Evolutionary conservation across 2,797 vertebrate species (phyloP).

Genomic region (Muscicapa striata): DNA sequence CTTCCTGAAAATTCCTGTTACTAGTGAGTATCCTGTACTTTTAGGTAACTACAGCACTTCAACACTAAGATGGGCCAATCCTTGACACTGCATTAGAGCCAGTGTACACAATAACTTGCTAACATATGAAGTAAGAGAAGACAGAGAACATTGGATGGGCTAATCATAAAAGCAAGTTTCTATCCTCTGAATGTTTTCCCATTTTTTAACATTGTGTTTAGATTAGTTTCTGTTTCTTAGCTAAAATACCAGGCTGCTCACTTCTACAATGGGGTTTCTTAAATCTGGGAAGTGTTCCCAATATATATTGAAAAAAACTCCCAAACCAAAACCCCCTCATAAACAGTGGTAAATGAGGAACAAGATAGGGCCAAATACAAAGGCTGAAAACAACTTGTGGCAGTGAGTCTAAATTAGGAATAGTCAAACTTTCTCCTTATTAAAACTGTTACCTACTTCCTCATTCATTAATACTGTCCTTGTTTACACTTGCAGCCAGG

Average conservation of each 20-base stretch:
- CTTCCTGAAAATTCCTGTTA: not conserved
- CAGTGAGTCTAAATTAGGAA: not conserved
- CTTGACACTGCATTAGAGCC: not conserved
- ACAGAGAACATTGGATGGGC: not conserved
- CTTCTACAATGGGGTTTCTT: not conserved
- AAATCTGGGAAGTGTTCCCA: not conserved
- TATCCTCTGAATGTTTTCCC: not conserved
- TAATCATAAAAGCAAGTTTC: not conserved
- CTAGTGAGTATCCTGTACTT: not conserved
- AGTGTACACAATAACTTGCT: not conserved
- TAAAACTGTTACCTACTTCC: slow-evolving; percentile 29
- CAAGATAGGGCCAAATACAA: not conserved
- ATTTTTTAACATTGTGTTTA: not conserved
- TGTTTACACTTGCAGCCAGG: slow-evolving; percentile 23
- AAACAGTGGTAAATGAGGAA: not conserved
- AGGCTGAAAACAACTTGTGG: not conserved
- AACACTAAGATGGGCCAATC: not conserved
- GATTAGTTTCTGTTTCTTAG: not conserved
- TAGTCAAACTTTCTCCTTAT: not conserved
- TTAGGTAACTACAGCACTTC: not conserved
- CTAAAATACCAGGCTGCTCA: not conserved
- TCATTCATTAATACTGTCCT: slow-evolving; percentile 15
- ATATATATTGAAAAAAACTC: not conserved
- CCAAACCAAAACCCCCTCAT: not conserved
- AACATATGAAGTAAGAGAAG: not conserved